These are phyloP conservation scores for Nyctereutes procyonoides DNA, from an alignment of 2,113 vertebrate species.

Conservation along the genomic window DNA sequence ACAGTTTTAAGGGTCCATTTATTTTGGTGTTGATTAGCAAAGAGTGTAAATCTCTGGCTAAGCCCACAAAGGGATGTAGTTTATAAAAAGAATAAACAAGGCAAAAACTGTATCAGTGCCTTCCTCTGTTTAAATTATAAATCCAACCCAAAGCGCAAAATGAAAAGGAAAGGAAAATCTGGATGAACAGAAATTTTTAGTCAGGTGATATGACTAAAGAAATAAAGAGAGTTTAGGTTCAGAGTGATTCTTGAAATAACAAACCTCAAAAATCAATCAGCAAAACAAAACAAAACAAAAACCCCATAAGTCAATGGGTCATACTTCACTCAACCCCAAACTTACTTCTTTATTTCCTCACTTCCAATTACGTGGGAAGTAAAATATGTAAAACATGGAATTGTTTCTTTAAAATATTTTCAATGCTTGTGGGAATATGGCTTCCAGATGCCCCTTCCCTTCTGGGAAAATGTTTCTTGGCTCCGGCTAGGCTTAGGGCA, in stretches of 20 bases:
- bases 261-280: background rate
- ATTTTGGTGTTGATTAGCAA: constrained; percentile 75
- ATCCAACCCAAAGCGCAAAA: background rate
- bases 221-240: constrained; percentile 32
- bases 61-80: constrained; percentile 57
- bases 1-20: constrained; percentile 76
- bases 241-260: constrained; percentile 59
- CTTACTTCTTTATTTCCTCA: background rate
- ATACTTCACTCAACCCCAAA: background rate
- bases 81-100: constrained; percentile 67
- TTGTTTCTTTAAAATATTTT: constrained; percentile 17
- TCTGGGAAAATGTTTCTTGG: background rate
- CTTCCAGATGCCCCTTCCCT: background rate
- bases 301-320: background rate
- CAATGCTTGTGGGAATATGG: background rate
- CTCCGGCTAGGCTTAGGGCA: background rate
- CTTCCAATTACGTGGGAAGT: background rate
- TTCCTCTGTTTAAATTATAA: constrained; percentile 58
- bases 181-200: background rate
- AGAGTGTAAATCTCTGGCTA: constrained; percentile 59
- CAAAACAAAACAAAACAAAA: background rate
- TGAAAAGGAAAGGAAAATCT: constrained; percentile 27
- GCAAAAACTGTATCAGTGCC: constrained; percentile 10
- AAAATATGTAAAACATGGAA: background rate
- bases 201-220: background rate